Evolutionary conservation across 1,140 invertebrate genomes (phyloP).

Genomic region (Lepidostoma basale): DNA sequence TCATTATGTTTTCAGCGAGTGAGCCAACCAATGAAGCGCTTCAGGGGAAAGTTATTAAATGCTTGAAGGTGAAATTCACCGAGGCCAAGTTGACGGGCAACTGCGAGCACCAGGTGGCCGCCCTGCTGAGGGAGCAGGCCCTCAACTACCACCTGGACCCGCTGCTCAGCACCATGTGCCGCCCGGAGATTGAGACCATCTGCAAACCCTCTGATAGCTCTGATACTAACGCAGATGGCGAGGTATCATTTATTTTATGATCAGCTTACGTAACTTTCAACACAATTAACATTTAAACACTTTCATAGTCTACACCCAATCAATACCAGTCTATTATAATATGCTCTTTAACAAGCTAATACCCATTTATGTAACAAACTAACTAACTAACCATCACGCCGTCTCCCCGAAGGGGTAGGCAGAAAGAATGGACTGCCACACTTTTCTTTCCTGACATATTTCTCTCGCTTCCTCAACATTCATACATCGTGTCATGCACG

Average conservation of each 20-base stretch:
- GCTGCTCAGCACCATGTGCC: slow-evolving; percentile 77
- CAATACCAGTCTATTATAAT: background rate
- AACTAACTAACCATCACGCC: background rate
- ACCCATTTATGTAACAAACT: background rate
- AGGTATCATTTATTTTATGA: slow-evolving; percentile 55
- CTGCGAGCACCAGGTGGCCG: slow-evolving; percentile 83
- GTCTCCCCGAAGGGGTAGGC: no score
- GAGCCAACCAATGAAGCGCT: slow-evolving; percentile 64
- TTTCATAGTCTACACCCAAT: no score
- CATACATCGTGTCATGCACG: no score
- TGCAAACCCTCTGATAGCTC: slow-evolving; percentile 63
- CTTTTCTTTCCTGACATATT: no score
- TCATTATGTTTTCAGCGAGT: slow-evolving; percentile 48
- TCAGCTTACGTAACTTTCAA: no score
- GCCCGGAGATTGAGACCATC: slow-evolving; percentile 69
- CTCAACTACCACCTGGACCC: slow-evolving; percentile 88
- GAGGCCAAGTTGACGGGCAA: slow-evolving; percentile 71
- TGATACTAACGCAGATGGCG: slow-evolving; percentile 61
- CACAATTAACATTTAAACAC: background rate
- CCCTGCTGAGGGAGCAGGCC: slow-evolving; percentile 83
- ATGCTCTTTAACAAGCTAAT: background rate
- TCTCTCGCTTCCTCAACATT: no score
- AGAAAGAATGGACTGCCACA: no score
- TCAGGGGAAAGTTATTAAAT: slow-evolving; percentile 71
- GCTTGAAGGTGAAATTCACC: slow-evolving; percentile 78